phyloP scores from a whole-genome alignment of 2,888 invertebrate genomes.

The Colletes collaris region DNA sequence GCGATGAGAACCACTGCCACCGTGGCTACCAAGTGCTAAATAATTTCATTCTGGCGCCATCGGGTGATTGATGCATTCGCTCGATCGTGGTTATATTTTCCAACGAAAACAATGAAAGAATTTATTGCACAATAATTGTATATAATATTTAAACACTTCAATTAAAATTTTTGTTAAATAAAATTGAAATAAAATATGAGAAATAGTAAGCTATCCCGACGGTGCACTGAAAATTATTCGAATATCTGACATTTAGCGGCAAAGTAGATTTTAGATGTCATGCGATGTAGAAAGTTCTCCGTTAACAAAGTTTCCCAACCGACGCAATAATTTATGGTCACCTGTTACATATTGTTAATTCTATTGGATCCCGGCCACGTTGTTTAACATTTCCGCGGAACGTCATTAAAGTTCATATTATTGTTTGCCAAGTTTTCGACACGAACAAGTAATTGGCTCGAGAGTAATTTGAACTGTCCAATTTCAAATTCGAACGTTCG shows the following conservation, averaged over 20 bases:
- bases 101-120: neutral
- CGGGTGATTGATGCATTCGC: neutral
- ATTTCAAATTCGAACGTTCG: too few species aligned
- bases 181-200: too few species aligned
- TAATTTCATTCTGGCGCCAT: conserved; percentile 1
- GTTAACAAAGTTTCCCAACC: neutral
- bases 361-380: conserved; percentile 10
- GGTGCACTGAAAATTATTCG: neutral
- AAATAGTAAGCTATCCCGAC: too few species aligned
- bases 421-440: neutral
- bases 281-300: neutral
- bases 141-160: too few species aligned
- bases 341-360: conserved; percentile 29
- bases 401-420: conserved; percentile 27
- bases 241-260: too few species aligned
- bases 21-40: neutral
- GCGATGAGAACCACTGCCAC: neutral
- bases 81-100: neutral
- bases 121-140: too few species aligned
- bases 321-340: neutral
- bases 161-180: too few species aligned
- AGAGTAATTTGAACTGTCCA: too few species aligned
- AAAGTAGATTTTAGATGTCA: neutral
- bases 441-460: too few species aligned
- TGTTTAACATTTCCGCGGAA: conserved; percentile 2